Conservation (phyloP, 2,797 vertebrate species). For the Perdix hodgsoniae region DNA sequence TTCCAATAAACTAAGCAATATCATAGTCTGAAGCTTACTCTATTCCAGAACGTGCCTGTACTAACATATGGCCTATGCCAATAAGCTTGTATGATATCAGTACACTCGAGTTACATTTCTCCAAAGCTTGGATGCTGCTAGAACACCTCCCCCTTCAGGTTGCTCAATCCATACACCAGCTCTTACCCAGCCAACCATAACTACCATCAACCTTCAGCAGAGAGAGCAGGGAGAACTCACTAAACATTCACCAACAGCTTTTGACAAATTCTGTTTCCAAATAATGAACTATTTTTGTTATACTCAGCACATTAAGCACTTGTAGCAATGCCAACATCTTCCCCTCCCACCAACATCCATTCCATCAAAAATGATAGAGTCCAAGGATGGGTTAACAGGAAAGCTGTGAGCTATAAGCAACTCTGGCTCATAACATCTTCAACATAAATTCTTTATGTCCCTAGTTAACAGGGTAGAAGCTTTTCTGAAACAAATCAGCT, state of each 20-base stretch:
- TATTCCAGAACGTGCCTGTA: not conserved
- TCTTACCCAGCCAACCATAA: not conserved
- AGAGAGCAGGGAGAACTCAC: not conserved
- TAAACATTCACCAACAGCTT: not conserved
- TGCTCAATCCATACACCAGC: not conserved
- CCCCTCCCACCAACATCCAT: not conserved
- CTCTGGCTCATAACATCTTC: not conserved
- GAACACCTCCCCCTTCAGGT: not conserved
- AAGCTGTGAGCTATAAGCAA: not conserved
- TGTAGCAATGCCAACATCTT: not conserved
- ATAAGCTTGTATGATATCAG: not conserved
- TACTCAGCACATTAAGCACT: not conserved
- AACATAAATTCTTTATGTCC: conserved; percentile 60
- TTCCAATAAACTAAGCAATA: not conserved
- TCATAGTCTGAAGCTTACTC: fast-evolving
- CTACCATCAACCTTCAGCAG: not conserved
- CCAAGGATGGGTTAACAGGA: not conserved
- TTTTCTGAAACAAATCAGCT: conserved; percentile 18
- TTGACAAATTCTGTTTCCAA: not conserved
- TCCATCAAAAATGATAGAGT: not conserved
- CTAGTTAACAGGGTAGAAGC: conserved; percentile 6
- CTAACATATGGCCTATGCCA: not conserved
- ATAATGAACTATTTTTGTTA: not conserved
- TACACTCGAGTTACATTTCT: not conserved
- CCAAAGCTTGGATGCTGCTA: not conserved